Evolutionary conservation across 2,888 invertebrate genomes (phyloP).

Genomic region (Noctua janthe): DNA sequence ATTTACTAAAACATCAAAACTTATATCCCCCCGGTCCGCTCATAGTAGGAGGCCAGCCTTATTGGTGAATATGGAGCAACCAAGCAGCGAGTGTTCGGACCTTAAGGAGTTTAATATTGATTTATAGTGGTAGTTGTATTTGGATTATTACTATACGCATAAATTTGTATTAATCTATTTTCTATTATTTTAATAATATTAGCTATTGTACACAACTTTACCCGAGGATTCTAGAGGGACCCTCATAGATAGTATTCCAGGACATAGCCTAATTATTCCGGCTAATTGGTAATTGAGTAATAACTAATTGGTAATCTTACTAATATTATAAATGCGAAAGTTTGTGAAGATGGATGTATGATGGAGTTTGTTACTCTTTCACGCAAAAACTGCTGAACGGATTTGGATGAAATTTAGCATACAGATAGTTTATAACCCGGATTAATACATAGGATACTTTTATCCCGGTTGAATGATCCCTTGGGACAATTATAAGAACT

Average conservation of each 20-base stretch:
- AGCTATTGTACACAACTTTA: not conserved
- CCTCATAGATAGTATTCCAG: not conserved
- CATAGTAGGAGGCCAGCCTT: not conserved
- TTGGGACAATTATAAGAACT: too few relatives aligned
- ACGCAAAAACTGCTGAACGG: too few relatives aligned
- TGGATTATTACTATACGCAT: not conserved
- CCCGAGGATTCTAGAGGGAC: not conserved
- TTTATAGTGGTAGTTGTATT: constrained; percentile 41
- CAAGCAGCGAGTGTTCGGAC: constrained; percentile 20
- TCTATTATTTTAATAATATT: not conserved
- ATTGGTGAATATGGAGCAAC: constrained; percentile 13
- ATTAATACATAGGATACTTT: too few relatives aligned
- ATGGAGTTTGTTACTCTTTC: too few relatives aligned
- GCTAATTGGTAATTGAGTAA: too few relatives aligned
- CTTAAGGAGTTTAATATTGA: constrained; percentile 40
- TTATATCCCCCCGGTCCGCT: not conserved
- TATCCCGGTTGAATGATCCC: too few relatives aligned
- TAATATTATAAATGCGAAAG: too few relatives aligned
- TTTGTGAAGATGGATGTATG: too few relatives aligned
- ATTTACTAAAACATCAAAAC: not conserved
- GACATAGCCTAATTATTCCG: not conserved
- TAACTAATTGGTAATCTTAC: too few relatives aligned
- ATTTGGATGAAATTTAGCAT: too few relatives aligned
- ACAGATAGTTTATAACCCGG: too few relatives aligned
- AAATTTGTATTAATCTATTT: not conserved